These are phyloP conservation scores for Caracal caracal DNA, from an alignment of 2,113 vertebrate species.

Conservation along the genomic window DNA sequence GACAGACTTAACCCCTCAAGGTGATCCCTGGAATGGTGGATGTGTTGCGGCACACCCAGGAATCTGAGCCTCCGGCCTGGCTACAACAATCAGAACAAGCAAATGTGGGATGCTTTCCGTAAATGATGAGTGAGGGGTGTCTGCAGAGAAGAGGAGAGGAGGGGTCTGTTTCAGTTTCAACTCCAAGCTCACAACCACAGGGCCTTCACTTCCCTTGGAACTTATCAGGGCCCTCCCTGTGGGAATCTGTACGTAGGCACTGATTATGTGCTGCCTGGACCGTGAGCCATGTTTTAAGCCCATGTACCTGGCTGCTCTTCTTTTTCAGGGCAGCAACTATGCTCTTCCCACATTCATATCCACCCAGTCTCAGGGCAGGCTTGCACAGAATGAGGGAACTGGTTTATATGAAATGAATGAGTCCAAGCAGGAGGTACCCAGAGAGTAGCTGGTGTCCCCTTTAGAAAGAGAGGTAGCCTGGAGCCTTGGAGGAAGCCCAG, in stretches of 20 bases:
- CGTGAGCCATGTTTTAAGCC: neutral
- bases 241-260: neutral
- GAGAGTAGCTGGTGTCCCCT: neutral
- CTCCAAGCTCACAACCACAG: neutral
- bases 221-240: accelerated
- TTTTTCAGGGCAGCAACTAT: neutral
- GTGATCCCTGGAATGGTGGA: neutral
- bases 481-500: neutral
- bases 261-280: neutral
- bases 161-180: neutral
- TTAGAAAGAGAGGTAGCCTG: neutral
- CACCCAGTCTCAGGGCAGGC: neutral
- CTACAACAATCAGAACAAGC: neutral
- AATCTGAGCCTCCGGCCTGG: neutral
- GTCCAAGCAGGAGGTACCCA: neutral
- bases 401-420: neutral
- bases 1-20: neutral
- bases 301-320: neutral
- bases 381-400: neutral
- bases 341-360: neutral
- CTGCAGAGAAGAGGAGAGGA: neutral
- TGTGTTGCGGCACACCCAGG: too few relatives aligned
- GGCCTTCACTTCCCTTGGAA: neutral
- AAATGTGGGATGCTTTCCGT: neutral
- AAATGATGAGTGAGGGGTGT: neutral